Evolutionary conservation across 2,113 vertebrate genomes (phyloP).

Genomic region (Macquaria ambigua): DNA sequence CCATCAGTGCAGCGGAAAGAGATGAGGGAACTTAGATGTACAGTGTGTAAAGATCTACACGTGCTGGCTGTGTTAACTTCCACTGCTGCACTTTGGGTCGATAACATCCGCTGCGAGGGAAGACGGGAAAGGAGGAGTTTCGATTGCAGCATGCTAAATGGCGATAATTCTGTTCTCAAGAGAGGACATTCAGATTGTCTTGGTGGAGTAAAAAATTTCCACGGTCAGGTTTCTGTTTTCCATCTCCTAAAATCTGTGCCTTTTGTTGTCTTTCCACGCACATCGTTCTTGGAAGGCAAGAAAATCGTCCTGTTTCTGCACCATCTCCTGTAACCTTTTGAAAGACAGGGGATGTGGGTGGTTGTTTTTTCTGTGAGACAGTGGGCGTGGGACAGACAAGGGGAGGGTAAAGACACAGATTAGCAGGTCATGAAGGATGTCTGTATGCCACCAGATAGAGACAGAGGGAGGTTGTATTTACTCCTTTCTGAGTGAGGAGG

Average conservation of each 20-base stretch:
- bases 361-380: conserved; percentile 43
- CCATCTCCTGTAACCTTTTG: conserved; percentile 27
- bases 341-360: conserved; percentile 43
- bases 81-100: conserved; percentile 41
- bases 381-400: conserved; percentile 58
- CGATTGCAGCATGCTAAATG: not conserved
- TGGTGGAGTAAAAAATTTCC: not conserved
- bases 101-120: conserved; percentile 16
- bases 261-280: not conserved
- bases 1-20: not conserved
- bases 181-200: conserved; percentile 10
- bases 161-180: conserved; percentile 5
- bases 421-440: conserved; percentile 70
- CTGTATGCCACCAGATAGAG: conserved; percentile 57
- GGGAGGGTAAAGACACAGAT: conserved; percentile 54
- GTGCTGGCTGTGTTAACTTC: conserved; percentile 55
- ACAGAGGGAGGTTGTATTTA: conserved; percentile 33
- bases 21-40: not conserved
- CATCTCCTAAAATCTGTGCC: not conserved
- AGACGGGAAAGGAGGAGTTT: conserved; percentile 27
- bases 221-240: not conserved
- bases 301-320: conserved; percentile 30
- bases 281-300: not conserved
- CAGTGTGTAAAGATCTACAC: conserved; percentile 39
- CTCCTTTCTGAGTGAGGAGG: conserved; percentile 31